A percentile compares a stretch with the other conserved stretches of the same genome.
Conservation (phyloP, 2,888 invertebrate species). For the Dascillus cervinus region DNA sequence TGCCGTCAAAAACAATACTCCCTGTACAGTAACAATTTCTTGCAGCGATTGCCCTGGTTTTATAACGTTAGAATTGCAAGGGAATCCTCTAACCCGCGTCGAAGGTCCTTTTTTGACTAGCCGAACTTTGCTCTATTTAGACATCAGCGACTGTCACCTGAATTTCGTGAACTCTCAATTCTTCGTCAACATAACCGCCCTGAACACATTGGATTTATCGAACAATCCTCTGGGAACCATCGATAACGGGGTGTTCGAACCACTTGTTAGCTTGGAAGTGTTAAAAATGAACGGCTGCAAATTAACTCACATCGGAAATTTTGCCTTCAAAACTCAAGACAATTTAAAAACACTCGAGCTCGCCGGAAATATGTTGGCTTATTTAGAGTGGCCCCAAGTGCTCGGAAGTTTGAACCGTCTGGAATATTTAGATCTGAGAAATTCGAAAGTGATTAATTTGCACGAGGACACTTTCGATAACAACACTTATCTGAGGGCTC, state of each 20-base stretch:
- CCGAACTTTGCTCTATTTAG: conserved; percentile 58
- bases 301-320: conserved; percentile 49
- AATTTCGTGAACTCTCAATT: conserved; percentile 52
- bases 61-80: conserved; percentile 61
- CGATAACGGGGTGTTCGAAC: conserved; percentile 53
- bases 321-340: conserved; percentile 50
- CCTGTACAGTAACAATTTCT: too few relatives aligned
- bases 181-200: conserved; percentile 57
- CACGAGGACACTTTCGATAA: conserved; percentile 59
- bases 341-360: conserved; percentile 59
- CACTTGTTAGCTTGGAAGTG: conserved; percentile 56
- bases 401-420: conserved; percentile 53
- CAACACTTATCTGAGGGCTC: conserved; percentile 54
- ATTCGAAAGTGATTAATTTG: conserved; percentile 52
- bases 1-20: too few relatives aligned
- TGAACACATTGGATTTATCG: conserved; percentile 62
- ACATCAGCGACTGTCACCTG: conserved; percentile 58
- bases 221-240: conserved; percentile 55
- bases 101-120: conserved; percentile 60
- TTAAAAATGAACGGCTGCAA: conserved; percentile 59
- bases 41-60: conserved; percentile 61
- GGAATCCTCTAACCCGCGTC: conserved; percentile 55
- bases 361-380: conserved; percentile 50
- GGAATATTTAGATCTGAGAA: conserved; percentile 56
- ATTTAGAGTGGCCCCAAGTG: conserved; percentile 54